Evolutionary conservation across 2,113 vertebrate genomes (phyloP).

Genomic region (Diadophis punctatus): DNA sequence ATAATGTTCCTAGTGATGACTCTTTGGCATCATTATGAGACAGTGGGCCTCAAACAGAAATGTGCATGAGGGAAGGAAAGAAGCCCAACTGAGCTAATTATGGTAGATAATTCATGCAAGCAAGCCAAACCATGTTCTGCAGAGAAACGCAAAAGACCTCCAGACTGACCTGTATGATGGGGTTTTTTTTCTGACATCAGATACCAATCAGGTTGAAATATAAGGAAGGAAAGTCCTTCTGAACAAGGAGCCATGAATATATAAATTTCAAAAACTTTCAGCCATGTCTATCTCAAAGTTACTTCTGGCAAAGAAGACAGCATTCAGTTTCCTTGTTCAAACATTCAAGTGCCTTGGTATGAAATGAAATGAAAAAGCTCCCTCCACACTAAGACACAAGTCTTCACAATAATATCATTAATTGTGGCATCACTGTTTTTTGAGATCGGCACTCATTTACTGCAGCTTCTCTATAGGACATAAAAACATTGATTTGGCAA

Average conservation of each 20-base stretch:
- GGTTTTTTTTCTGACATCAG: neutral
- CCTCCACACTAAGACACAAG: neutral
- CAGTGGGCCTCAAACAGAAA: neutral
- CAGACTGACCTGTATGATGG: neutral
- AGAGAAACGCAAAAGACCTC: neutral
- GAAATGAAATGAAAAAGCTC: neutral
- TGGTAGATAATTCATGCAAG: neutral
- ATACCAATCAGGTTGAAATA: neutral
- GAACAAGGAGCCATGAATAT: neutral
- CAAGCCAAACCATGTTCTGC: neutral
- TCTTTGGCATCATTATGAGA: neutral
- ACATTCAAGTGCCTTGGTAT: neutral
- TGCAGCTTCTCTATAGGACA: neutral
- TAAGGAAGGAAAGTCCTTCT: neutral
- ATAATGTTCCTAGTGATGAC: neutral
- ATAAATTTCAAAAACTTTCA: neutral
- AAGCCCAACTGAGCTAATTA: neutral
- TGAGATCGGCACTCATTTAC: neutral
- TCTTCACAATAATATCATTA: neutral
- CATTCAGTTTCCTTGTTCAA: neutral
- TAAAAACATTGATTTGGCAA: conserved; percentile 5
- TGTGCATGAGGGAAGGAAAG: neutral
- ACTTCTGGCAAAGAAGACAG: neutral
- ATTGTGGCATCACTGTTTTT: neutral
- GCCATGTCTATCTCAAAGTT: neutral